Percentiles rank a stretch among this genome's conserved stretches.
phyloP scores from a whole-genome alignment of 2,888 invertebrate species.

The Protophormia terraenovae region DNA sequence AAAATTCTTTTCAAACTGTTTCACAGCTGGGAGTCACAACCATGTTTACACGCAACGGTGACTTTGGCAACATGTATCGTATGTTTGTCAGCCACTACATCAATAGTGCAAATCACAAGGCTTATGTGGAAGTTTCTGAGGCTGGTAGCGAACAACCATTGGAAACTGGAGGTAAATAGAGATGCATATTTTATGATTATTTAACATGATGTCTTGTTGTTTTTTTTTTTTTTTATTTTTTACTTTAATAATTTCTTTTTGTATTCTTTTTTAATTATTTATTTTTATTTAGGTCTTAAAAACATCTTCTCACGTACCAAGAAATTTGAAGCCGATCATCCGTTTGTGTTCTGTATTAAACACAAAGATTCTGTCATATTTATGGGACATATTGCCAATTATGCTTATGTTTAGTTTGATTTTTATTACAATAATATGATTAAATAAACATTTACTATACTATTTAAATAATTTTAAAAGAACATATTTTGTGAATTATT shows the following conservation, averaged over 20 bases:
- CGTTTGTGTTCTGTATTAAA: constrained; percentile 76
- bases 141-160: constrained; percentile 75
- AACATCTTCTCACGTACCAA: constrained; percentile 76
- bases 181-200: constrained; percentile 45
- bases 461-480: not conserved
- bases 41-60: constrained; percentile 77
- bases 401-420: constrained; percentile 70
- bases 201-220: constrained; percentile 18
- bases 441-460: not conserved
- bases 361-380: constrained; percentile 76
- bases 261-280: constrained; percentile 11
- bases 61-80: constrained; percentile 78
- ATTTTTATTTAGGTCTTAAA: constrained; percentile 72
- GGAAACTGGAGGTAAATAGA: constrained; percentile 74
- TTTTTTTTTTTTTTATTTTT: not conserved
- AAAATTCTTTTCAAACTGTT: constrained; percentile 32
- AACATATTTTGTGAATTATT: not conserved
- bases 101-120: constrained; percentile 76
- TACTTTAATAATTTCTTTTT: not conserved
- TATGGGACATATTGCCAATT: constrained; percentile 77
- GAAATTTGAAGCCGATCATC: constrained; percentile 77
- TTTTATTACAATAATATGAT: not conserved
- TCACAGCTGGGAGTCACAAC: constrained; percentile 75
- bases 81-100: constrained; percentile 78
- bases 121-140: constrained; percentile 75